Base-by-base conservation (phyloP, 2,888 invertebrate species). In the Cheiracanthium punctorium region DNA sequence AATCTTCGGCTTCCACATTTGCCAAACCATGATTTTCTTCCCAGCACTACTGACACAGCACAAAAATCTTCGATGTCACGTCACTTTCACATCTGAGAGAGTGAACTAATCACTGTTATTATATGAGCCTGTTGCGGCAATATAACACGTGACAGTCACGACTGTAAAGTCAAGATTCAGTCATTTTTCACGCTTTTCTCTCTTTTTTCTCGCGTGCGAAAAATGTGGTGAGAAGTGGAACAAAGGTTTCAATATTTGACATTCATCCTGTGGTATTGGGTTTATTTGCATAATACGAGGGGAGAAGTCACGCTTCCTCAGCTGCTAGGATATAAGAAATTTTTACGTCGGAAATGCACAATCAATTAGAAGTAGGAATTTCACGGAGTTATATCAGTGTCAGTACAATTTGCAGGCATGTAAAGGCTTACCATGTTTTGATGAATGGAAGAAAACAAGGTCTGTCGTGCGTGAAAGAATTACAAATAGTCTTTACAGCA, bases 221-320 rank as follows among this genome's bases (percentile, higher is more conserved):
- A 58, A 58, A 58, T 58, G 12, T 4, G n/a, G 69, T 69, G 64
- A 48, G 41, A 80, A 41, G 30, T 72, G 65, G 72, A 72, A 64
- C 71, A 72, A 80, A 41, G 20, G 33, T 29, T 64, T 29, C 41
- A 72, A 80, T 65, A 73, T 24, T 28, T 64, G 65, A 43, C 43
- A 37, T 37, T 29, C 24, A 29, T n/a, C n/a, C n/a, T 20, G 64
- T 30, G 48, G 41, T 0, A 43, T 28, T 28, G 17, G 29, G 12
- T 28, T 32, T 30, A 72, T 80, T 72, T 80, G 29, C 80, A 72
- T 72, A 72, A 80, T 80, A 24, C n/a, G 1, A 33, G 30, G 7
- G n/a, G 69, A 33, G 10, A 33, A 69, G 33, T 69, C 69, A 69
- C 33, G 69, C 24, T 64, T 64, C 24, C 14, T 12, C n/a, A n/a